These are phyloP conservation scores for Phalacrocorax aristotelis DNA, from an alignment of 2,113 vertebrate genomes.

Conservation along the genomic window DNA sequence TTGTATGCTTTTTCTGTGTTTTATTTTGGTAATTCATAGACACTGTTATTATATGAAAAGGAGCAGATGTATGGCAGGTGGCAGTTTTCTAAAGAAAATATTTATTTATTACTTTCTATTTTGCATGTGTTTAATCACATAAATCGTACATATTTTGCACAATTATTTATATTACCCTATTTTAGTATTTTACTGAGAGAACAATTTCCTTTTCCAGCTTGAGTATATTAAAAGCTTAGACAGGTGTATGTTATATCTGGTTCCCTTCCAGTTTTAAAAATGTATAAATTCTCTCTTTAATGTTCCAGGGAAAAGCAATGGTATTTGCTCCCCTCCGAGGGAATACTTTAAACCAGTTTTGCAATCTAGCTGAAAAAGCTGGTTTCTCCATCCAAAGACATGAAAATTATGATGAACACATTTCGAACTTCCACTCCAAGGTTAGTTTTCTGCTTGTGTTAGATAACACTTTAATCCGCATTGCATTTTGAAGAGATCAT, in stretches of 20 bases:
- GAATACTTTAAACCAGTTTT: constrained; percentile 91
- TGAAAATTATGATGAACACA: constrained; percentile 93
- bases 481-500: constrained; percentile 85
- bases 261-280: constrained; percentile 64
- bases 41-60: not conserved
- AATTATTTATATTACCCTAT: not conserved
- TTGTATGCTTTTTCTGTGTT: not conserved
- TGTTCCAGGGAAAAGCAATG: constrained; percentile 88
- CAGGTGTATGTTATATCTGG: constrained; percentile 30
- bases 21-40: constrained; percentile 22
- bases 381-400: constrained; percentile 89
- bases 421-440: constrained; percentile 95
- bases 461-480: constrained; percentile 84
- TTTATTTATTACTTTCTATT: not conserved
- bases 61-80: not conserved
- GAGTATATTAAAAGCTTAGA: constrained; percentile 22
- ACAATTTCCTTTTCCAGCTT: constrained; percentile 14
- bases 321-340: constrained; percentile 93
- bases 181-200: constrained; percentile 13
- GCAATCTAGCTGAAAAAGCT: constrained; percentile 87
- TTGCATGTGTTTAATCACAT: constrained; percentile 35
- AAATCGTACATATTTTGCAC: constrained; percentile 20
- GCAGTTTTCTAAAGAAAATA: constrained; percentile 8
- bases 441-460: constrained; percentile 85
- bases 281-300: constrained; percentile 72